A percentile compares a stretch with the other conserved stretches of the same genome.
These are phyloP conservation scores for Lacanobia oleracea DNA, from an alignment of 2,888 invertebrate species.

Conservation along the genomic window DNA sequence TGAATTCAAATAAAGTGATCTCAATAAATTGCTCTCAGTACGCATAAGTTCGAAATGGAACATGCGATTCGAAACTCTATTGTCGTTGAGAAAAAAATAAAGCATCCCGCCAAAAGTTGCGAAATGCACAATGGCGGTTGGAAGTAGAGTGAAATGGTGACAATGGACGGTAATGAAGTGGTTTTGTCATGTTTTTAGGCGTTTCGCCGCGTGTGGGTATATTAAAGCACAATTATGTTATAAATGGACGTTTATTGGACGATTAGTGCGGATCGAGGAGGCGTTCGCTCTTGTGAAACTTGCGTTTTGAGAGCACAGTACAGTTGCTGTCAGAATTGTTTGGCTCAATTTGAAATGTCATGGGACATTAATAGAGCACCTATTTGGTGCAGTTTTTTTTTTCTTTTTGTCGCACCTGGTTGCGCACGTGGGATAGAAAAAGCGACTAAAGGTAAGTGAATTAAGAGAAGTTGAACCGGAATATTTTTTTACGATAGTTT, in stretches of 20 bases:
- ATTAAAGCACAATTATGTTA: constrained; percentile 87
- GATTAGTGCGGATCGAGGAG: constrained; percentile 78
- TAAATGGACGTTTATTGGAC: constrained; percentile 86
- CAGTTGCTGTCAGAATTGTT: constrained; percentile 45
- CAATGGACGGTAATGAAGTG: constrained; percentile 80
- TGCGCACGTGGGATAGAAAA: constrained; percentile 42
- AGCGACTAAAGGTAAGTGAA: background rate
- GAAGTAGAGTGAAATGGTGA: constrained; percentile 83
- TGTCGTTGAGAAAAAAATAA: constrained; percentile 49
- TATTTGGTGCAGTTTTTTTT: constrained; percentile 22
- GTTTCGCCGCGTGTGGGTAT: constrained; percentile 81
- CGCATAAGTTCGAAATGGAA: constrained; percentile 59
- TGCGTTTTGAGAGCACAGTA: constrained; percentile 67
- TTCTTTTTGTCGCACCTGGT: constrained; percentile 43
- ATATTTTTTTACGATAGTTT: too few species aligned
- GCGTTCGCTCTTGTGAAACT: constrained; percentile 71
- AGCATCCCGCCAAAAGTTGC: constrained; percentile 64
- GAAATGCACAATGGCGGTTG: constrained; percentile 75
- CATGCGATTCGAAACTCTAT: constrained; percentile 55
- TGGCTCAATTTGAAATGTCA: constrained; percentile 25
- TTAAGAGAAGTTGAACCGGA: background rate
- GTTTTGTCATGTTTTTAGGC: constrained; percentile 83
- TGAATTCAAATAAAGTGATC: background rate
- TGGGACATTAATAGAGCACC: constrained; percentile 16
- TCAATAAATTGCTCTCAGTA: constrained; percentile 40